Evolutionary conservation across 2,888 invertebrate species (phyloP).

Genomic region (Sphaeridia pumilis): DNA sequence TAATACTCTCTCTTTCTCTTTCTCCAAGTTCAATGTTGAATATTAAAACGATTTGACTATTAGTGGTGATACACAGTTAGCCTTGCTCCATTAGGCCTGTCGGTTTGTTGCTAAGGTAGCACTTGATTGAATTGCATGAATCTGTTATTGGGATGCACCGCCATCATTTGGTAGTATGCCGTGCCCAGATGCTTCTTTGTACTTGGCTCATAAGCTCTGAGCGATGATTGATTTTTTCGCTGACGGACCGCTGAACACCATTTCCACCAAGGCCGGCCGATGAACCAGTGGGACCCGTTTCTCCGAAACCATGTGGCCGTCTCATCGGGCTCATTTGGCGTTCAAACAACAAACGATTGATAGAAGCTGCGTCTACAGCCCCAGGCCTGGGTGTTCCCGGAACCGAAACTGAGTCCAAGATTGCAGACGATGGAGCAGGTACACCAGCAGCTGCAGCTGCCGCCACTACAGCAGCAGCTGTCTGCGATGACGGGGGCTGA

Average conservation of each 20-base stretch:
- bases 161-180: slow-evolving; percentile 68
- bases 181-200: slow-evolving; percentile 68
- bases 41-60: too few species aligned
- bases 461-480: slow-evolving; percentile 1
- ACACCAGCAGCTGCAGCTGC: slow-evolving; percentile 1
- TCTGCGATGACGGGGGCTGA: background rate
- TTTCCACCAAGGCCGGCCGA: slow-evolving; percentile 2
- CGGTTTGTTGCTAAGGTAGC: too few species aligned
- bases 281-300: slow-evolving; percentile 23
- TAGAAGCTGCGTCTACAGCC: background rate
- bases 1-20: too few species aligned
- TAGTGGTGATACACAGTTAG: too few species aligned
- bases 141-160: too few species aligned
- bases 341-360: slow-evolving; percentile 7
- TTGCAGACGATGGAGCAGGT: background rate
- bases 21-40: too few species aligned
- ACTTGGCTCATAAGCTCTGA: slow-evolving; percentile 75
- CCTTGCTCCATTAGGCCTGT: too few species aligned
- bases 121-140: too few species aligned
- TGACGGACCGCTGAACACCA: slow-evolving; percentile 51
- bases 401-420: background rate
- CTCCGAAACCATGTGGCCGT: slow-evolving; percentile 14
- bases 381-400: background rate
- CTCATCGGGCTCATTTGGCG: slow-evolving; percentile 12
- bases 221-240: slow-evolving; percentile 72